These are phyloP conservation scores for Schizopygopsis pylzovi DNA, from an alignment of 2,797 vertebrate genomes.

Conservation along the genomic window DNA sequence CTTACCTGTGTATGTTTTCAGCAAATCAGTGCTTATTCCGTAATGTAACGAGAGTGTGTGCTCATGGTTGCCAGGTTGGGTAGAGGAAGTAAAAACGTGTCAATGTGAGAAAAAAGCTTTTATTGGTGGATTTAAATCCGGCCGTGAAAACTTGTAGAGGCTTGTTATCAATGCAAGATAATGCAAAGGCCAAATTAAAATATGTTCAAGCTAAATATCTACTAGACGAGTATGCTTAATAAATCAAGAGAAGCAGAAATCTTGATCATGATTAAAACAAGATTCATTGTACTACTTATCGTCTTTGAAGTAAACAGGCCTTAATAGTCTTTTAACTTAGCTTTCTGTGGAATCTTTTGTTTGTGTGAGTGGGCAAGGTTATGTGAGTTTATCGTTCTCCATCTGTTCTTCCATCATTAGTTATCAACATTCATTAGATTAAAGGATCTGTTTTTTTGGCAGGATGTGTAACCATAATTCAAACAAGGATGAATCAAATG, in stretches of 20 bases:
- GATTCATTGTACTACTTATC: neutral
- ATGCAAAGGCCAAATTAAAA: too few species aligned
- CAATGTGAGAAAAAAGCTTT: neutral
- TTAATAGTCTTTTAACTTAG: neutral
- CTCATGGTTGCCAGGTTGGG: neutral
- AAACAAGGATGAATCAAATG: neutral
- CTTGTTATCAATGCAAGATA: neutral
- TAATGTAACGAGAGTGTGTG: neutral
- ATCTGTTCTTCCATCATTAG: constrained; percentile 6
- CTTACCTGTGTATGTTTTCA: neutral
- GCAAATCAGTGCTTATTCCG: neutral
- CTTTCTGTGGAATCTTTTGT: neutral
- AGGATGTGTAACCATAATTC: neutral
- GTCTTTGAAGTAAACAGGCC: neutral
- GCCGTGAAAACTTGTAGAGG: neutral
- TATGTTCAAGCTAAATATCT: too few species aligned
- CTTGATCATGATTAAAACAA: neutral
- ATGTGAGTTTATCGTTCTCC: neutral
- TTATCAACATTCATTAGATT: constrained; percentile 10
- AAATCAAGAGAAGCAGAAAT: neutral
- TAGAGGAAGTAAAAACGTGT: neutral
- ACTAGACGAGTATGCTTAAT: neutral
- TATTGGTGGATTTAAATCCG: neutral
- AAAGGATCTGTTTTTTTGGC: neutral
- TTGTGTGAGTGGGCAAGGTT: neutral